A percentile compares a stretch with the other conserved stretches of the same genome.
Evolutionary conservation across 2,888 invertebrate genomes (phyloP).

Genomic region (Andrena dorsata): DNA sequence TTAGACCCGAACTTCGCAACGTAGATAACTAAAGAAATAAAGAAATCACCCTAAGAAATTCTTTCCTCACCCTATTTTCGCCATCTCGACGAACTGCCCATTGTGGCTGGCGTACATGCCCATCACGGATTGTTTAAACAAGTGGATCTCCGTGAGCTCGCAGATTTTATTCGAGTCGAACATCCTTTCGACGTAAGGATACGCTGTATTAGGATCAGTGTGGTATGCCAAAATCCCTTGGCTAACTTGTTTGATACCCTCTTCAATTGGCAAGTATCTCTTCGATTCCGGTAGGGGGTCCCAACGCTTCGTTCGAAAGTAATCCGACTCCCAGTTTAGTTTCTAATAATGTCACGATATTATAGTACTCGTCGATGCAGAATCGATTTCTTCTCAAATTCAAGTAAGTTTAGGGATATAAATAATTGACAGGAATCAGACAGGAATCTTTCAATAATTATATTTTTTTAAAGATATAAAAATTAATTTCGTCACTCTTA

Average conservation of each 20-base stretch:
- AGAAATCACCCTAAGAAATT: background rate
- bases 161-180: slow-evolving; percentile 79
- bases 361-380: too few species aligned
- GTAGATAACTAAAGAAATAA: background rate
- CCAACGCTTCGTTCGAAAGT: slow-evolving; percentile 78
- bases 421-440: too few species aligned
- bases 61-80: slow-evolving; percentile 76
- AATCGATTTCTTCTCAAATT: too few species aligned
- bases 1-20: background rate
- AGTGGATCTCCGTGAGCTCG: slow-evolving; percentile 78
- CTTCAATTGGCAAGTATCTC: slow-evolving; percentile 71
- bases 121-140: slow-evolving; percentile 73
- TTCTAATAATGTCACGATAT: slow-evolving; percentile 59
- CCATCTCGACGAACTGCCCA: slow-evolving; percentile 78
- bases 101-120: slow-evolving; percentile 73
- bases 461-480: too few species aligned
- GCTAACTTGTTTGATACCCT: slow-evolving; percentile 76
- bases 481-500: too few species aligned
- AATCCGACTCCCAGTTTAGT: slow-evolving; percentile 75
- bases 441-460: too few species aligned
- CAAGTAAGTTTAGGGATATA: too few species aligned
- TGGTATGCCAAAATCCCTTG: slow-evolving; percentile 80
- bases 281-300: slow-evolving; percentile 73
- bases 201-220: slow-evolving; percentile 78
- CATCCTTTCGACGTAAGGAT: slow-evolving; percentile 76